Evolutionary conservation across 1,140 invertebrate genomes (phyloP), one percentile per base, ranked within the genome.

Genomic region (Psilanteris sp.): DNA sequence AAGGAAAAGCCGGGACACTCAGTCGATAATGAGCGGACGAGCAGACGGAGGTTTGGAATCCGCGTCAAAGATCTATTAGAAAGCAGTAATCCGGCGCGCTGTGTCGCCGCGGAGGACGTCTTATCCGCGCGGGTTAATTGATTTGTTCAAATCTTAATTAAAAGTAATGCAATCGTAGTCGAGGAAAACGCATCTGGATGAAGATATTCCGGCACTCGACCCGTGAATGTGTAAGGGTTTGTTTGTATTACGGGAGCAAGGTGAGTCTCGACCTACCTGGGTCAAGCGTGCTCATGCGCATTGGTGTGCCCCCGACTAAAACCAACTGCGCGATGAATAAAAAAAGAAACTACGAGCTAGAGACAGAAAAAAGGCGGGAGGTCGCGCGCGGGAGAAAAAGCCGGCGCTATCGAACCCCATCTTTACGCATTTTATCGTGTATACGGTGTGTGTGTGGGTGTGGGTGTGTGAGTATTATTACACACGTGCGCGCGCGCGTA

Each of bases 261-360:
- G 67, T 61, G 55, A 71, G 67, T 54, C 46, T 54, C 54, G 55
- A 71, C 43, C 67, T 71, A 61, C 54, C 67, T 71, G 54, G 67
- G 54, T 61, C 55, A 61, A 61, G 67, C 66, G 31, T 52, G 55
- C 67, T 52, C 67, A 71, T 61, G 67, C 67, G 67, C 55, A 61
- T 27, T 71, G 0, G 24, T 3, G 7, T 10, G 4, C 26, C 5
- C 32, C 31, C 22, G 10, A 55, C 62, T 46, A 46, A 67, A 67
- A 41, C 34, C 22, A 46, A 20, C 36, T 61, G 66, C 46, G 54
- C 44, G 54, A 44, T 61, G 54, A 61, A 70, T 68, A 68, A 68
- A 61, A 68, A 71, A 61, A 46, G 37, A 39, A 43, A 66, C 18
- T 2, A 15, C 16, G n/a, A 61, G 4, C 24, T 27, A 39, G 10